Base-by-base conservation (phyloP, 2,797 vertebrate species). In the Paramormyrops hopkinsi region DNA sequence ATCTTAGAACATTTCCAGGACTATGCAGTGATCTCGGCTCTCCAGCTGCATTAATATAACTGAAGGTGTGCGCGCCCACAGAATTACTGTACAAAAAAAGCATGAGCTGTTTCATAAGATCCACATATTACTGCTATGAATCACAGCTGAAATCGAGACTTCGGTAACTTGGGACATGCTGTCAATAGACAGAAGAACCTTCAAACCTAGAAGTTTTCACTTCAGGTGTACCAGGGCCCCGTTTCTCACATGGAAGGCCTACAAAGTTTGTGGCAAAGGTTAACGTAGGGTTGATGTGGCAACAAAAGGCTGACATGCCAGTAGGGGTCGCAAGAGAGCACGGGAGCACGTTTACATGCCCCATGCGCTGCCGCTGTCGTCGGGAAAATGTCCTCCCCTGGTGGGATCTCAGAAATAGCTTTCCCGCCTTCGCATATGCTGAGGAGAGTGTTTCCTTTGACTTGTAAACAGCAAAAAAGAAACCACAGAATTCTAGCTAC, bases 121-220 rank as follows among this genome's bases (percentile, higher is more conserved):
- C 41, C 53, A 69, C 86, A 88, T 48, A 29, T 88, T 50, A 48
- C 41, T 88, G 87, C 41, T 73, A n/a, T 88, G 87, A 88, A 69
- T 88, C 87, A 88, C 44, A 5, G 33, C 37, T 25, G 17, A 62
- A n/a, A 25, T 88, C 19, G 4, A 50, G 22, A 22, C 53, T 86
- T 86, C n/a, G 12, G 46, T 54, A 51, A 86, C 48, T 86, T 46
- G 54, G 56, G 59, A 46, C 12, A 22, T 4, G 8, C 56, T 33
- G 62, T 41, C 86, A 59, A n/a, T 33, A 62, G 86, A 62, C 33
- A 22, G 33, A 59, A 59, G 86, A 33, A 22, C 53, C 53, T 87
- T 87, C 53, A 62, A 87, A 51, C 6, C 19, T 5, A 2, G 4
- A 59, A 62, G 50, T 86, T 86, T 86, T 51, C 19, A 41, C 12